Evolutionary conservation across 2,113 vertebrate genomes (phyloP).

Genomic region (Apodemus sylvaticus): DNA sequence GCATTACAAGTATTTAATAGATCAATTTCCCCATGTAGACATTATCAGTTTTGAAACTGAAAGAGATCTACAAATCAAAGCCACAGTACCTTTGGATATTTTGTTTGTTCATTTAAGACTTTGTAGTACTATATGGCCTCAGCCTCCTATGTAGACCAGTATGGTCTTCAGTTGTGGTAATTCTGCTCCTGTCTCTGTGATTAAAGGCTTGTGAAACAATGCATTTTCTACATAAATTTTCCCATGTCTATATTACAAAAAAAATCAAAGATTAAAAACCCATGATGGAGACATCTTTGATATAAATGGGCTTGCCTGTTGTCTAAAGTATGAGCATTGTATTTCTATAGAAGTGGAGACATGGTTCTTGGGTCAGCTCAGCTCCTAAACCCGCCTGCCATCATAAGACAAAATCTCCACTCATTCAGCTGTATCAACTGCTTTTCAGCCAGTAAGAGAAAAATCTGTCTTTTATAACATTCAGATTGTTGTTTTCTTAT

Average conservation of each 20-base stretch:
- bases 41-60: background rate
- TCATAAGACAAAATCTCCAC: background rate
- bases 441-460: background rate
- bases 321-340: background rate
- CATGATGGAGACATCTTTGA: background rate
- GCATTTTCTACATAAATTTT: background rate
- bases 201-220: no score
- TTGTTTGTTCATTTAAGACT: background rate
- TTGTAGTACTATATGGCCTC: no score
- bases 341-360: background rate
- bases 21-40: background rate
- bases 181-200: background rate
- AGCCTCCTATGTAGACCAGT: background rate
- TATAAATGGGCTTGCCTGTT: background rate
- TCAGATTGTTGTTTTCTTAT: conserved; percentile 59
- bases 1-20: background rate
- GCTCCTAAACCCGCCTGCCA: background rate
- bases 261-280: no score
- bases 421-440: background rate
- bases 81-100: background rate
- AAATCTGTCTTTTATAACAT: background rate
- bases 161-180: no score
- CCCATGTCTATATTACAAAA: background rate
- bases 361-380: background rate
- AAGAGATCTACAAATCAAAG: background rate